These are phyloP conservation scores for Bucco capensis DNA, from an alignment of 2,113 vertebrate genomes.

Conservation along the genomic window DNA sequence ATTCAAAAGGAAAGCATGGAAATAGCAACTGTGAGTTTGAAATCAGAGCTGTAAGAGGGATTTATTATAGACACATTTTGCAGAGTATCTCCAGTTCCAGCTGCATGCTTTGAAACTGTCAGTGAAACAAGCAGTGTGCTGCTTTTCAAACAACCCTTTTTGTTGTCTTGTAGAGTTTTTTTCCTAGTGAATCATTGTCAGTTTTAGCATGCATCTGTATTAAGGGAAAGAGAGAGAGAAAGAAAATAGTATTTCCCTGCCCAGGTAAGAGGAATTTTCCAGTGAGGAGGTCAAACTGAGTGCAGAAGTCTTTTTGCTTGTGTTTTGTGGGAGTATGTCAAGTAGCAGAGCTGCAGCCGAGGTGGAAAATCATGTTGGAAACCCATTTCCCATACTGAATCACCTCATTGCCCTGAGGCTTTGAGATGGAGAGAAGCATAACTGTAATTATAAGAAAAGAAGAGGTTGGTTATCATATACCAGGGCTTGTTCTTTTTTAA, in stretches of 20 bases:
- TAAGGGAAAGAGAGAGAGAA: conserved; percentile 21
- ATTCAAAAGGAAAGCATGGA: conserved; percentile 59
- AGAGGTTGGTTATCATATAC: neutral
- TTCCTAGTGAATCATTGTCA: conserved; percentile 7
- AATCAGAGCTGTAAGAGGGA: conserved; percentile 52
- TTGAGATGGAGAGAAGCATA: neutral
- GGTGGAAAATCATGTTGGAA: conserved; percentile 23
- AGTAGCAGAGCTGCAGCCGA: neutral
- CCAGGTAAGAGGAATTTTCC: neutral
- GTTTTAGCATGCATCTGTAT: conserved; percentile 31
- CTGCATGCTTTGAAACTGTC: conserved; percentile 46
- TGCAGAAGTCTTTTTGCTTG: neutral
- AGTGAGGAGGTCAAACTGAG: neutral
- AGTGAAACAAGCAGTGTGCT: conserved; percentile 50
- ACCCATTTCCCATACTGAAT: neutral
- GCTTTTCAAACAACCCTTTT: conserved; percentile 29
- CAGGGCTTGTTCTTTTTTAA: neutral
- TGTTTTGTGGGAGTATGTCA: neutral
- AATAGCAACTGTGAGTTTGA: conserved; percentile 53
- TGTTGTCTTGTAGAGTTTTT: neutral
- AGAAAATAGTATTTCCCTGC: conserved; percentile 3
- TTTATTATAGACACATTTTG: conserved; percentile 47
- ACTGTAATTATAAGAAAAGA: conserved; percentile 23
- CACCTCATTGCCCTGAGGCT: neutral
- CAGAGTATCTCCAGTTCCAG: conserved; percentile 61